Evolutionary conservation across 2,888 invertebrate species (phyloP), one percentile per base, ranked within the genome.

Genomic region (Nomada ruficornis): DNA sequence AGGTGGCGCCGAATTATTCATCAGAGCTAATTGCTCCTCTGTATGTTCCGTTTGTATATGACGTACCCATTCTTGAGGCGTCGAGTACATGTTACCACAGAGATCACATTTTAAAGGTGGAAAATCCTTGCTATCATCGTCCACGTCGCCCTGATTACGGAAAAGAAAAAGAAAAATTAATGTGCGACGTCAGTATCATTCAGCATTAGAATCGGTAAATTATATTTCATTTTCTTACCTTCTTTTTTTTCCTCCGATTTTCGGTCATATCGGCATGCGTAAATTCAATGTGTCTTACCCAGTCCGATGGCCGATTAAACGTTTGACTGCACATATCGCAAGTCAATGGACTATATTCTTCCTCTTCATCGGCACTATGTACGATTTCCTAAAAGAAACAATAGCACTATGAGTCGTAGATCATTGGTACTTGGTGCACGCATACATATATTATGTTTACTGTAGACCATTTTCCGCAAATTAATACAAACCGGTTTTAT

Each of bases 31-130:
- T 95, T 97, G 97, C 82, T 95, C 96, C 92, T 97, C 97, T 0
- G 97, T 97, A 94, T 98, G 98, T 50, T 97, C 96, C 91, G 96
- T 96, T 93, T 97, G 97, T 91, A 98, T 96, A 91, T 98, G 98
- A 5, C 97, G 96, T 63, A 98, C 98, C 98, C 98, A 98, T 94
- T 97, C 97, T 26, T 96, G 97, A 0, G 98, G 97, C 80, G 97
- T 97, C 62, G 96, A 95, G 94, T 94, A 94, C 94, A 95, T 95
- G 95, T 95, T 96, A 95, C 95, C 96, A 90, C 97, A 97, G 23
- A 97, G 94, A 91, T 97, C 97, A 93, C 97, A 97, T 74, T 96
- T 96, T 10, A 97, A 94, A 59, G 97, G 95, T n/a, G 97, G 95
- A 89, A 95, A 95, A 70, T 94, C 96, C 94, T 96, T 96, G 23